These are phyloP conservation scores for Agapornis roseicollis DNA, from an alignment of 2,113 vertebrate species.

Conservation along the genomic window DNA sequence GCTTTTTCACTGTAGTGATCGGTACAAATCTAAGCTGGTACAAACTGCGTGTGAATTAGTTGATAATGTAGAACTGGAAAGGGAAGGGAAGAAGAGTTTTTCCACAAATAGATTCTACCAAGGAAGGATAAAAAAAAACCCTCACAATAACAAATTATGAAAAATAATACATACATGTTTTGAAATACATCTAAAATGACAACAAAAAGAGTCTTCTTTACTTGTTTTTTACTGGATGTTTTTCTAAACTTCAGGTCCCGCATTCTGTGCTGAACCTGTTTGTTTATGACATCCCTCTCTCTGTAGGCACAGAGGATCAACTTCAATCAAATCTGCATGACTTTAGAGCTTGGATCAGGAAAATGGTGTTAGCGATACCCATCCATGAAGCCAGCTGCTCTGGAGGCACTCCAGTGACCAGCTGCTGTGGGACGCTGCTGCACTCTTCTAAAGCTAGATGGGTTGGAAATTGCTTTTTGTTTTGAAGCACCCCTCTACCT, in stretches of 20 bases:
- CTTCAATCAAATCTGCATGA: accelerated
- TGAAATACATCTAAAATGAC: neutral
- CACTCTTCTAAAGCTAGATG: accelerated
- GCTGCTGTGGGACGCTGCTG: accelerated
- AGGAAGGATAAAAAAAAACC: neutral
- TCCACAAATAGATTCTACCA: neutral
- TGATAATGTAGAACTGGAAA: neutral
- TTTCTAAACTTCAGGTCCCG: neutral
- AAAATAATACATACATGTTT: neutral
- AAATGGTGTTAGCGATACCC: accelerated
- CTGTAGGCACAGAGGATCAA: neutral
- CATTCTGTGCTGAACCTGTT: neutral
- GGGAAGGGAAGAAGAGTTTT: neutral
- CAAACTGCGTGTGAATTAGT: neutral
- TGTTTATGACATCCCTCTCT: neutral
- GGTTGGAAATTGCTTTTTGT: neutral
- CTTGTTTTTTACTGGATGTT: neutral
- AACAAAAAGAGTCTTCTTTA: neutral
- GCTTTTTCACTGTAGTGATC: neutral
- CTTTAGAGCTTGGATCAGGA: neutral
- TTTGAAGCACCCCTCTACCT: neutral
- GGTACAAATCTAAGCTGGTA: neutral
- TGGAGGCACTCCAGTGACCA: accelerated
- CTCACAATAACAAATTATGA: neutral
- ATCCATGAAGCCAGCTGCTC: neutral